These are phyloP conservation scores for Mormoops blainvillei DNA, from an alignment of 2,113 vertebrate species.

Conservation along the genomic window DNA sequence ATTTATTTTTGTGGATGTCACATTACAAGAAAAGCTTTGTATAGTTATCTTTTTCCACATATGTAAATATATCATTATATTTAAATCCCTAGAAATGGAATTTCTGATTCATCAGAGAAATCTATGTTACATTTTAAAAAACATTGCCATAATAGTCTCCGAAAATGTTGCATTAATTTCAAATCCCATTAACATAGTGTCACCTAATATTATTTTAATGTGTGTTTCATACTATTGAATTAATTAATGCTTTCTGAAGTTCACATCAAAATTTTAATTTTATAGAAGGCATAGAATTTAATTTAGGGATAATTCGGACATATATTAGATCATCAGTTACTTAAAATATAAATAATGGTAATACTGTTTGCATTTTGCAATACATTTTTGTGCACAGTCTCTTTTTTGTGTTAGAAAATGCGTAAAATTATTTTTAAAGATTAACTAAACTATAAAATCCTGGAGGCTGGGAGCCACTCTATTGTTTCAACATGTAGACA, in stretches of 20 bases:
- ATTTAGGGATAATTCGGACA: neutral
- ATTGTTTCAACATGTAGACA: neutral
- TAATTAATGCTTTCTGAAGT: neutral
- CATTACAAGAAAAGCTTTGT: neutral
- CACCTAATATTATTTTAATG: neutral
- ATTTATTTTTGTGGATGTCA: neutral
- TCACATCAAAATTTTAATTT: neutral
- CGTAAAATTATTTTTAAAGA: neutral
- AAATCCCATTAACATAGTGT: neutral
- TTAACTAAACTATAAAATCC: neutral
- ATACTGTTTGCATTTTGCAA: neutral
- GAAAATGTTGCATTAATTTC: neutral
- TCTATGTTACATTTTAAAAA: neutral
- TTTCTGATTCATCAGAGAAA: neutral
- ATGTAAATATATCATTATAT: neutral
- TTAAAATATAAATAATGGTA: neutral
- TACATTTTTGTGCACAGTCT: neutral
- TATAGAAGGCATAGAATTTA: neutral
- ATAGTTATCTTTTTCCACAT: neutral
- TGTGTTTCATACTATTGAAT: neutral
- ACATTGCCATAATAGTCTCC: neutral
- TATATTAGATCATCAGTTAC: neutral
- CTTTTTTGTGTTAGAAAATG: neutral
- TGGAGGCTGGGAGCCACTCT: neutral
- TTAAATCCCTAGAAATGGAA: conserved; percentile 1